Percentiles rank a stretch among this genome's conserved stretches.
Evolutionary conservation across 2,797 vertebrate species (phyloP).

Genomic region (Kryptolebias ocellatus): DNA sequence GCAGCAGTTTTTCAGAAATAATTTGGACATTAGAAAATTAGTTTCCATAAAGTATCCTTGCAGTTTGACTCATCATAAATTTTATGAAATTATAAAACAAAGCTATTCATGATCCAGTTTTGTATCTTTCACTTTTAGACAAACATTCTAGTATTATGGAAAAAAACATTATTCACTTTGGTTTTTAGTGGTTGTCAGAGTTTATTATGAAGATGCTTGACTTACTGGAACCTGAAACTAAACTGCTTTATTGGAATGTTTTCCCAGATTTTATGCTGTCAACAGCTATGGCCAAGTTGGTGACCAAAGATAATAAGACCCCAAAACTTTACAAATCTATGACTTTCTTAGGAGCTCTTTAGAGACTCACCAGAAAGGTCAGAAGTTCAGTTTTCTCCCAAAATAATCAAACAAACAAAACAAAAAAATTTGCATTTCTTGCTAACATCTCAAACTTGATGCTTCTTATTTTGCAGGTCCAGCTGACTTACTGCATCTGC

Average conservation of each 20-base stretch:
- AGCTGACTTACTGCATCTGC: no score
- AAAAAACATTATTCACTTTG: background rate
- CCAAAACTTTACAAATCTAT: background rate
- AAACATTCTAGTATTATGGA: background rate
- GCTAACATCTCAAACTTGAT: no score
- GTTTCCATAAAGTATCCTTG: background rate
- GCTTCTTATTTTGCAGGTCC: no score
- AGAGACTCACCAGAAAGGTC: no score
- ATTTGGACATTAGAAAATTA: background rate
- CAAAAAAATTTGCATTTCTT: no score
- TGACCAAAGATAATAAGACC: background rate
- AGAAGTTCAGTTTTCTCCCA: no score
- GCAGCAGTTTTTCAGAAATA: constrained; percentile 57
- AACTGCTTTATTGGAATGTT: background rate
- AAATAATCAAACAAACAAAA: no score
- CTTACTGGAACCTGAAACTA: background rate
- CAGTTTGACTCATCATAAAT: background rate
- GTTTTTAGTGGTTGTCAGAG: background rate
- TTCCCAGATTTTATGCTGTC: background rate
- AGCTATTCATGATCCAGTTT: background rate
- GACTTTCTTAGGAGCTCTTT: no score
- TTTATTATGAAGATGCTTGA: background rate
- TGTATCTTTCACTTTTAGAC: background rate
- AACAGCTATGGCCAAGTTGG: background rate
- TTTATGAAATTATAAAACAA: background rate